Evolutionary conservation across 2,113 vertebrate genomes (phyloP), one percentile per base, ranked within the genome.

Genomic region (Gnathochromis pfefferi): DNA sequence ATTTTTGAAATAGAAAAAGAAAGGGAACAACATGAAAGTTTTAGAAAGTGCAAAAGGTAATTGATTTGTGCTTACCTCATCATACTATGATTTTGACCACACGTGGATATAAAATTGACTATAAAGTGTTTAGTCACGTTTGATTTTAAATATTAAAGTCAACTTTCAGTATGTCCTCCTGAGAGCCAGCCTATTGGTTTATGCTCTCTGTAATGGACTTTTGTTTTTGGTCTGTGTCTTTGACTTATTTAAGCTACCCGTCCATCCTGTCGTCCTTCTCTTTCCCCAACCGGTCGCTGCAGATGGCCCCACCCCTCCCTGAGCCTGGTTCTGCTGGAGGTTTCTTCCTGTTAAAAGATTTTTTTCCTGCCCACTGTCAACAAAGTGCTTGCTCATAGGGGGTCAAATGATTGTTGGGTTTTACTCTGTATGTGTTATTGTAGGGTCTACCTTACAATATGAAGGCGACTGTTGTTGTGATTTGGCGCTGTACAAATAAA

Each of bases 281-380:
- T 60, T 9, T 4, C 28, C 28, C 57, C 28, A 60, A 58, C 13
- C 1, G 0, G 1, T 58, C 1, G 0, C 26, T 0, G 55, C 26
- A 58, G 55, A 58, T 28, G 13, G 26, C 55, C 2, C 26, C 13
- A 1, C 55, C 55, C 26, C 7, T 16, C 13, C 55, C 14, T 31
- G 1, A 58, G 55, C 55, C 55, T 58, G 13, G 55, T 58, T 60
- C 16, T 60, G 57, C 2, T 0, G 3, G 28, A 60, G 57, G 28
- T 60, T 60, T 60, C 28, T 60, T 60, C 57, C 57, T 10, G 28
- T 60, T 60, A 60, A 60, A 60, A 33, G 3, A 6, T 0, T 6
- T 60, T 3, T 60, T 60, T 33, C 0, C 57, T 19, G 0, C 28
- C 57, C 3, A 1, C 57, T 60, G 16, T 33, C 28, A 0, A 0